phyloP scores from a whole-genome alignment of 2,888 invertebrate genomes.

The Scaptomyza flava region DNA sequence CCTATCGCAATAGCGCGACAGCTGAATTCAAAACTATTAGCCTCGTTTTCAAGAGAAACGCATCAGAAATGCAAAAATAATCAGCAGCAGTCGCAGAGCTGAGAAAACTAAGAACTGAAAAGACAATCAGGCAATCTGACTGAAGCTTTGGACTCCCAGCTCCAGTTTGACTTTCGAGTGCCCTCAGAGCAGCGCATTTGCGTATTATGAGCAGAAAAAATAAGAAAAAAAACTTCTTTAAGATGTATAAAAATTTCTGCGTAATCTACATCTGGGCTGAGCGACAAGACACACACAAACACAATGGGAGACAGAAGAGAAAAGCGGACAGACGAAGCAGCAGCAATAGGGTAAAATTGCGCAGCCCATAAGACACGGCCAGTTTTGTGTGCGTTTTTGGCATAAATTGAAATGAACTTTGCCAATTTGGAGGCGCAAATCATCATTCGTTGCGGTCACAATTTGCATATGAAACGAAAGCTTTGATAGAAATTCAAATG shows the following conservation, averaged over 20 bases:
- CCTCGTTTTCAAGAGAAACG: constrained; percentile 55
- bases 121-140: constrained; percentile 54
- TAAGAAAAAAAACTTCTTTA: constrained; percentile 26
- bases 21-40: constrained; percentile 40
- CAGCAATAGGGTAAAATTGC: constrained; percentile 23
- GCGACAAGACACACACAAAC: constrained; percentile 36
- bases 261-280: constrained; percentile 75
- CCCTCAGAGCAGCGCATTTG: constrained; percentile 58
- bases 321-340: constrained; percentile 1
- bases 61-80: constrained; percentile 80
- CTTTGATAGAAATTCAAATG: constrained; percentile 16
- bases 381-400: constrained; percentile 45
- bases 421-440: constrained; percentile 46
- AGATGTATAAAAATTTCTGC: constrained; percentile 63
- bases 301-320: constrained; percentile 37
- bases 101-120: constrained; percentile 25
- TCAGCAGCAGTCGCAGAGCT: constrained; percentile 42
- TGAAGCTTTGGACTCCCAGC: constrained; percentile 32
- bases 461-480: constrained; percentile 50
- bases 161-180: constrained; percentile 58
- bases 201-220: constrained; percentile 49
- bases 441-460: constrained; percentile 18
- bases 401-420: constrained; percentile 77
- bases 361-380: constrained; percentile 14
- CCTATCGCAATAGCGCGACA: constrained; percentile 28